These are phyloP conservation scores for Sabatieria punctata DNA, from an alignment of 2,888 invertebrate genomes.

Conservation along the genomic window DNA sequence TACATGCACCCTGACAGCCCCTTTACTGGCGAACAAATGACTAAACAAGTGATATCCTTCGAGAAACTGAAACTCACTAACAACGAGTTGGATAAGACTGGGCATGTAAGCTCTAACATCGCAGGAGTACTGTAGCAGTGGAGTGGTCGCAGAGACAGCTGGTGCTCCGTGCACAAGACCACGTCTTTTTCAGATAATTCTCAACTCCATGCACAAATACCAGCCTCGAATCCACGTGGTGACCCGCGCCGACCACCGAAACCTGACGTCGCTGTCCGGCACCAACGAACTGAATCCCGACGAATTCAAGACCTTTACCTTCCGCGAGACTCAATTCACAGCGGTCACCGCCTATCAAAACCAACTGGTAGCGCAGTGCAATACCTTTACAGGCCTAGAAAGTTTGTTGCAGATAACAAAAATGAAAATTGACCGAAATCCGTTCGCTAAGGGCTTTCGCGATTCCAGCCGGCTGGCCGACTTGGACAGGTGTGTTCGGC, in stretches of 20 bases:
- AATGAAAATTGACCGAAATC: constrained; percentile 95
- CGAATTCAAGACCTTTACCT: constrained; percentile 85
- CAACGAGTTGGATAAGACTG: constrained; percentile 89
- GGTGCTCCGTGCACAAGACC: too few species aligned
- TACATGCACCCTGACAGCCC: constrained; percentile 94
- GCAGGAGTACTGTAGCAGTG: too few species aligned
- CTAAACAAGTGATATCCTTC: constrained; percentile 77
- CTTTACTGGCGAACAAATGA: constrained; percentile 79
- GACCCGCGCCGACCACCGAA: constrained; percentile 1
- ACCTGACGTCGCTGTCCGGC: not conserved
- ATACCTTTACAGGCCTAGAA: too few species aligned
- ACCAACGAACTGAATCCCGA: constrained; percentile 66
- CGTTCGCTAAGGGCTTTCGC: constrained; percentile 92
- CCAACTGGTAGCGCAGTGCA: too few species aligned
- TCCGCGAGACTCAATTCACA: constrained; percentile 93
- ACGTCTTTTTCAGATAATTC: constrained; percentile 75
- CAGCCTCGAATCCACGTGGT: constrained; percentile 94
- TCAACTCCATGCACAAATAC: constrained; percentile 99
- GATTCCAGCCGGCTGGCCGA: constrained; percentile 87
- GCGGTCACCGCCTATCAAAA: constrained; percentile 99
- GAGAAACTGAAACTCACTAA: constrained; percentile 96
- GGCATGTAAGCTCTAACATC: constrained; percentile 83
- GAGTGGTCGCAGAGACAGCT: too few species aligned
- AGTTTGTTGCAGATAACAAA: constrained; percentile 97
- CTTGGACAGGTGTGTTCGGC: constrained; percentile 57